Conservation (phyloP, 2,113 vertebrate species). For the Tragelaphus imberbis region DNA sequence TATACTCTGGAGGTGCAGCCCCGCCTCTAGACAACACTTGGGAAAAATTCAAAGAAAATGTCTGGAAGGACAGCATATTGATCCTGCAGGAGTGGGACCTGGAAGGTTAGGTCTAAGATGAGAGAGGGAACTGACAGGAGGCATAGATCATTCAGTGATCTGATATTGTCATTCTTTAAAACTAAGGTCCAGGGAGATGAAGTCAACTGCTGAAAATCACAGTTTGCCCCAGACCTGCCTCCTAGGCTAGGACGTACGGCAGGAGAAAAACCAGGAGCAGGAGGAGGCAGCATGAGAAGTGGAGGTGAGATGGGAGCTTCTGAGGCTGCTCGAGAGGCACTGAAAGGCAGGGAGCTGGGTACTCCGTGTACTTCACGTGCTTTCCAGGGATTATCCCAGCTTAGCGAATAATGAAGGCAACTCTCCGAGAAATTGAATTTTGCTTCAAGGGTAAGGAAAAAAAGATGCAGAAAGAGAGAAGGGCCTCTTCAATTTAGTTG, state of each 20-base stretch:
- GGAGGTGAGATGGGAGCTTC: background rate
- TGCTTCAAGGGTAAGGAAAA: slow-evolving; percentile 3
- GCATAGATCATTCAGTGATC: background rate
- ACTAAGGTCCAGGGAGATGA: background rate
- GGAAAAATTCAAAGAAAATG: background rate
- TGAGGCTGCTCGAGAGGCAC: background rate
- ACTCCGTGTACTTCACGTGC: background rate
- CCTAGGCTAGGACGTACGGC: background rate
- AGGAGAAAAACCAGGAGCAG: background rate
- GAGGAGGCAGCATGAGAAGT: background rate
- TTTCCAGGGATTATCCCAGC: background rate
- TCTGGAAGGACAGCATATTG: background rate
- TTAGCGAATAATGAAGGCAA: background rate
- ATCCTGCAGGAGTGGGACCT: background rate
- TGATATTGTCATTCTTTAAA: background rate
- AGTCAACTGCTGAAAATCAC: background rate
- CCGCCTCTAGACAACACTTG: background rate
- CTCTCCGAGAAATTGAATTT: background rate
- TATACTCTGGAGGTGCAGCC: background rate
- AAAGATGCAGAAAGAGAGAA: background rate
- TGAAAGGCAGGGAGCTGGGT: background rate
- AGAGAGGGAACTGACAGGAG: background rate
- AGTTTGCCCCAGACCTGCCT: background rate
- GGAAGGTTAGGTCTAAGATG: background rate
- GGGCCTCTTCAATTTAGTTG: background rate